phyloP scores from a whole-genome alignment of 2,888 invertebrate species.

The Venusia cambrica region DNA sequence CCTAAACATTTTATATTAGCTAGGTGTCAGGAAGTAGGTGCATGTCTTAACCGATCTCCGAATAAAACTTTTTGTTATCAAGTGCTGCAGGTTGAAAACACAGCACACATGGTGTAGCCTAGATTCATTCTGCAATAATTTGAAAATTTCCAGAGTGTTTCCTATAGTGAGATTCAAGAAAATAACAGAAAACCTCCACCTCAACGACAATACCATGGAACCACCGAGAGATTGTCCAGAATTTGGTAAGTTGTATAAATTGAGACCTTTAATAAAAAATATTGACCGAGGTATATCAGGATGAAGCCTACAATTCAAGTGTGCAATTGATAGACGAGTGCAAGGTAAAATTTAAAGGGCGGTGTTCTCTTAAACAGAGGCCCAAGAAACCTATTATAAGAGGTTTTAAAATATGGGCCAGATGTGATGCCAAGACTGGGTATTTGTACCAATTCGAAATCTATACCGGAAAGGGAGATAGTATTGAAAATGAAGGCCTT shows the following conservation, averaged over 20 bases:
- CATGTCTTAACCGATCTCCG: too few species aligned
- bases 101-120: too few species aligned
- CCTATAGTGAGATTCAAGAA: constrained; percentile 37
- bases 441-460: constrained; percentile 33
- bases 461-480: constrained; percentile 33
- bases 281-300: constrained; percentile 30
- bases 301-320: constrained; percentile 23
- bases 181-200: constrained; percentile 33
- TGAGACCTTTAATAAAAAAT: constrained; percentile 29
- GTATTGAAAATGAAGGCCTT: constrained; percentile 24
- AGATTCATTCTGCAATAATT: constrained; percentile 38
- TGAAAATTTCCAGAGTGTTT: constrained; percentile 34
- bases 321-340: constrained; percentile 33
- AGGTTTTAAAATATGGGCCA: constrained; percentile 32
- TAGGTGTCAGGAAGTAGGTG: too few species aligned
- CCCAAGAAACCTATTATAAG: constrained; percentile 32
- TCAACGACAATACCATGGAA: constrained; percentile 33
- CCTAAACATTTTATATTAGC: too few species aligned
- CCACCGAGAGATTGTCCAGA: constrained; percentile 28
- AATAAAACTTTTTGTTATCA: too few species aligned
- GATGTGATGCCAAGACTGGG: constrained; percentile 29
- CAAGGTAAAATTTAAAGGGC: constrained; percentile 39
- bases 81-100: too few species aligned
- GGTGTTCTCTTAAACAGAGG: constrained; percentile 31
- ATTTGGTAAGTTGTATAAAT: constrained; percentile 33